phyloP scores from a whole-genome alignment of 2,113 vertebrate species.

The Litocranius walleri region DNA sequence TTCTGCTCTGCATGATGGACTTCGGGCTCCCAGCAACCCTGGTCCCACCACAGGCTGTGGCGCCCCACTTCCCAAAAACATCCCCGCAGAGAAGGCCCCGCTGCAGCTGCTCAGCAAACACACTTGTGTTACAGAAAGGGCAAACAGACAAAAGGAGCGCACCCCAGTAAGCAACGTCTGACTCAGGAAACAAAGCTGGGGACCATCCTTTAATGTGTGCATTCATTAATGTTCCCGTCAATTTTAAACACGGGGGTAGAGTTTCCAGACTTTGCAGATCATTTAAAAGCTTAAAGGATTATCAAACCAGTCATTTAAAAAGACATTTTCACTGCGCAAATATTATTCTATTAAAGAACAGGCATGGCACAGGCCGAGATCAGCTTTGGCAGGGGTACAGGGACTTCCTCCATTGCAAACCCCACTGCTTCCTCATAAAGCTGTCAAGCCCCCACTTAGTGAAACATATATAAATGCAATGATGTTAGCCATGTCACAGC shows the following conservation, averaged over 20 bases:
- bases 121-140: not conserved
- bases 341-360: constrained; percentile 87
- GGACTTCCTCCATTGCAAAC: constrained; percentile 82
- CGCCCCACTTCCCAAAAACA: not conserved
- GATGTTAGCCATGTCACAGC: constrained; percentile 81
- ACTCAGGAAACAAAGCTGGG: constrained; percentile 69
- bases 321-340: constrained; percentile 86
- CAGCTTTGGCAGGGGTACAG: constrained; percentile 83
- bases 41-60: not conserved
- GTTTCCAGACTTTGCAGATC: constrained; percentile 82
- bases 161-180: not conserved
- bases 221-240: constrained; percentile 73
- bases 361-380: constrained; percentile 79
- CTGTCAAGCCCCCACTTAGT: constrained; percentile 85
- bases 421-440: constrained; percentile 87
- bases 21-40: not conserved
- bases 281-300: constrained; percentile 87
- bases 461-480: constrained; percentile 85
- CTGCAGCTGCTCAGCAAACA: not conserved
- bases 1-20: not conserved
- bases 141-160: constrained; percentile 31
- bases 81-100: not conserved
- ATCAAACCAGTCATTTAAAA: constrained; percentile 84
- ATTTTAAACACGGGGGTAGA: constrained; percentile 76
- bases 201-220: constrained; percentile 68